Evolutionary conservation across 2,888 invertebrate species (phyloP), one percentile per base, ranked within the genome.

Genomic region (Myathropa florea): DNA sequence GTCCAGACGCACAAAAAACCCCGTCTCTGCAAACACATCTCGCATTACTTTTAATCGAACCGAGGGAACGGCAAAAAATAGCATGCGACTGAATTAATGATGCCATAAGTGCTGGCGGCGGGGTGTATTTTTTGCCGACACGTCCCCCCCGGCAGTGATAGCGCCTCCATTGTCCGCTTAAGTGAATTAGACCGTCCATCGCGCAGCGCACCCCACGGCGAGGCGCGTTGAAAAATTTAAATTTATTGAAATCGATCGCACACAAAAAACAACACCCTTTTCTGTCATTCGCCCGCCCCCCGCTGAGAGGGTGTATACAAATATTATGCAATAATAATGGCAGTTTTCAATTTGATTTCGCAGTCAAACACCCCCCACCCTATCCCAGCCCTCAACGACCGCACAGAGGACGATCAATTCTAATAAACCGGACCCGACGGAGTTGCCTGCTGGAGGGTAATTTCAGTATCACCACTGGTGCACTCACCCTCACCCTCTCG

Each of bases 281-380:
- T 33, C 1, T 30, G 30, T 33, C 12, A 1, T n/a, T 12, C 68
- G 23, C 67, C 71, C 60, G 26, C 18, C 23, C 55, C 55, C 23
- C 9, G 24, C 53, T 6, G 53, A 21, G n/a, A 53, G 60, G 36
- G 23, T 33, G 18, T 73, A 46, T 64, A 64, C 64, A 85, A 77
- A 78, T 73, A 82, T 85, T 81, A 86, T 79, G 78, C 86, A 86
- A 86, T 83, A 78, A 83, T 86, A 86, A 83, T 83, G 83, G 64
- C 83, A 83, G 65, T 75, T 76, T 84, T 82, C 82, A 75, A 86
- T 83, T 83, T 75, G 86, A 86, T 86, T 86, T 75, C 71, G 36
- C 65, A 71, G 79, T 24, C 63, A 70, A 64, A 76, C 28, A 61
- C 53, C 39, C 64, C 21, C 4, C n/a, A 18, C 24, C 36, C 4